phyloP scores from a whole-genome alignment of 2,888 invertebrate species.

The Leptothorax acervorum region DNA sequence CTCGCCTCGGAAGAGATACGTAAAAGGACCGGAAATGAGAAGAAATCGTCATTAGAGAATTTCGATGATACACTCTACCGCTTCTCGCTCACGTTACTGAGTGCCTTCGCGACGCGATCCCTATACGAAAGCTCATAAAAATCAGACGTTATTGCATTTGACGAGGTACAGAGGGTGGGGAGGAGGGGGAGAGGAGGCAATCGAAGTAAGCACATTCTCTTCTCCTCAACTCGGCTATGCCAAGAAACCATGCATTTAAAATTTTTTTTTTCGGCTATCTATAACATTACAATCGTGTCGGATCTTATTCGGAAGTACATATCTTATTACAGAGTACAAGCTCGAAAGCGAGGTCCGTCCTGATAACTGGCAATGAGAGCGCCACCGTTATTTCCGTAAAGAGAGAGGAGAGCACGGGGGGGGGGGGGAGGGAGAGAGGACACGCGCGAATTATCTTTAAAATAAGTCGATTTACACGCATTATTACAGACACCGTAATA shows the following conservation, averaged over 20 bases:
- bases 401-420: neutral
- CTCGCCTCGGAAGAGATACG: conserved; percentile 47
- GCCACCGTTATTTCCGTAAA: conserved; percentile 56
- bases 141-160: conserved; percentile 65
- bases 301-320: conserved; percentile 68
- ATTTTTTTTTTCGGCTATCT: conserved; percentile 54
- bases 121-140: conserved; percentile 42
- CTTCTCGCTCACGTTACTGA: conserved; percentile 11
- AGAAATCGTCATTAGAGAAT: conserved; percentile 45
- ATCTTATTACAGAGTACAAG: conserved; percentile 65
- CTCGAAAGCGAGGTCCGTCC: conserved; percentile 57
- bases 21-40: conserved; percentile 44
- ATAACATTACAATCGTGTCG: conserved; percentile 64
- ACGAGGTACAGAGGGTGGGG: conserved; percentile 64
- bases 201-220: conserved; percentile 64
- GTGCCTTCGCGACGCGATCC: conserved; percentile 34
- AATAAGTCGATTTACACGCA: conserved; percentile 69
- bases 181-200: conserved; percentile 21
- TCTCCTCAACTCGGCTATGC: conserved; percentile 54
- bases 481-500: conserved; percentile 61
- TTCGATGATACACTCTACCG: conserved; percentile 41
- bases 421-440: neutral
- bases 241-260: conserved; percentile 57
- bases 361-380: conserved; percentile 46
- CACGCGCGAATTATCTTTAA: conserved; percentile 14